Evolutionary conservation across 2,888 invertebrate species (phyloP).

Genomic region (Tenthredo distinguenda): DNA sequence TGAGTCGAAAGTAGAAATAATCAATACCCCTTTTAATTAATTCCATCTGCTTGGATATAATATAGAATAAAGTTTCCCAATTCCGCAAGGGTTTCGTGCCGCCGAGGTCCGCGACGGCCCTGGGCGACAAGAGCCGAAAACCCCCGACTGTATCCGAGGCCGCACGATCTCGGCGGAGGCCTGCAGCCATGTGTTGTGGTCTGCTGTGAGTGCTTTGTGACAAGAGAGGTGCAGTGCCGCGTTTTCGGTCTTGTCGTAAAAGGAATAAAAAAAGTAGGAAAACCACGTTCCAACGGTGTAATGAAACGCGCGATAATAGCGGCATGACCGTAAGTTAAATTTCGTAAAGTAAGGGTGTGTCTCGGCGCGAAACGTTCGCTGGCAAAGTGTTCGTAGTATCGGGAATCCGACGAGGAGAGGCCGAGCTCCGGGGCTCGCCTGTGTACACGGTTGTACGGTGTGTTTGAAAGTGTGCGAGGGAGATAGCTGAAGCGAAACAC

Average conservation of each 20-base stretch:
- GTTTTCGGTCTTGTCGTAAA: conserved; percentile 58
- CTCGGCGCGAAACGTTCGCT: conserved; percentile 49
- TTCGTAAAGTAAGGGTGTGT: conserved; percentile 38
- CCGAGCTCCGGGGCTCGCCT: conserved; percentile 48
- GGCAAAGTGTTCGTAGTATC: conserved; percentile 49
- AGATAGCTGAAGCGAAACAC: conserved; percentile 51
- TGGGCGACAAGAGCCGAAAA: conserved; percentile 58
- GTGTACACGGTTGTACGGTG: conserved; percentile 23
- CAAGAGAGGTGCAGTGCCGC: conserved; percentile 72
- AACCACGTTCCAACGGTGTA: neutral
- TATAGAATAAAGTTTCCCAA: neutral
- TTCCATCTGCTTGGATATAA: neutral
- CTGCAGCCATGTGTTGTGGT: conserved; percentile 72
- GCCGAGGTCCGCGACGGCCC: conserved; percentile 55
- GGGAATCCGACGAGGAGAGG: conserved; percentile 52
- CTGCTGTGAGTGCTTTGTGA: conserved; percentile 74
- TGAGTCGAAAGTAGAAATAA: neutral
- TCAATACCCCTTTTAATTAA: neutral
- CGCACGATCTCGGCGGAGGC: conserved; percentile 62
- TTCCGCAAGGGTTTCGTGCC: neutral
- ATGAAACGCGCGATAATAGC: neutral
- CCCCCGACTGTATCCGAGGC: conserved; percentile 63
- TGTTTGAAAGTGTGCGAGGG: conserved; percentile 49
- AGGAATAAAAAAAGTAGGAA: neutral
- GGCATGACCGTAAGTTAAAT: neutral